Base-by-base conservation (phyloP, 30 jellyfish, hydroid and myxozoan genomes). In the Calvadosia cruxmelitensis region DNA sequence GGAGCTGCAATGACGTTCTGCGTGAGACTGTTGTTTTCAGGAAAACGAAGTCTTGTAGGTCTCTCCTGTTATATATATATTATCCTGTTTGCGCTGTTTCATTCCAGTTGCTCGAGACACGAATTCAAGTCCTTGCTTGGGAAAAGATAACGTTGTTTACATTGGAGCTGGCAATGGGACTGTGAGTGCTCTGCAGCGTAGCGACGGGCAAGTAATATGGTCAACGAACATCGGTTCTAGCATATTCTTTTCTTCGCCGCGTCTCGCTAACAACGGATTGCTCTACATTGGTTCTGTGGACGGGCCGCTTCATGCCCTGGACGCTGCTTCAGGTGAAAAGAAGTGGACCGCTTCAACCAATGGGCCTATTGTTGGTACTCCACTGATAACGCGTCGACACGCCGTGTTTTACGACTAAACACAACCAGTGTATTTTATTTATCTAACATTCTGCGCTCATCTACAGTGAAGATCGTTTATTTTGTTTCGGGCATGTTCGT, bases 331-430 rank as follows among this genome's bases (percentile, higher is more conserved):
- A 29, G 96, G 96, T 30, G 79, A 67, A 13, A 36, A 52, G 2
- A 34, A 76, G 3, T 86, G 96, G 96, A 75, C 49, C 26, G 69
- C 87, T 0, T 77, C 35, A 7, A 86, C 96, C 1, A 33, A 75
- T 10, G 96, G 96, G 27, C 93, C 96, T 0, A 33, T 86, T 25
- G 96, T 79, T 53, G 96, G 96, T 13, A 73, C 96, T 5, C 81
- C 93, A 12, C 79, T 74, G 7, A 74, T 86, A 26, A 86, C 94
- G 7, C 74, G 66, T 53, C 70, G 70, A 42, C 57, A 42, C 20
- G 57, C 57, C 57, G n/a, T n/a, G n/a, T n/a, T n/a, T n/a, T n/a
- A n/a, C n/a, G n/a, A n/a, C n/a, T n/a, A n/a, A n/a, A n/a, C n/a
- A n/a, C n/a, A n/a, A n/a, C n/a, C n/a, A n/a, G n/a, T n/a, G n/a